Base-by-base conservation (phyloP, 2,888 invertebrate genomes). In the Prosopocoilus inquinatus region DNA sequence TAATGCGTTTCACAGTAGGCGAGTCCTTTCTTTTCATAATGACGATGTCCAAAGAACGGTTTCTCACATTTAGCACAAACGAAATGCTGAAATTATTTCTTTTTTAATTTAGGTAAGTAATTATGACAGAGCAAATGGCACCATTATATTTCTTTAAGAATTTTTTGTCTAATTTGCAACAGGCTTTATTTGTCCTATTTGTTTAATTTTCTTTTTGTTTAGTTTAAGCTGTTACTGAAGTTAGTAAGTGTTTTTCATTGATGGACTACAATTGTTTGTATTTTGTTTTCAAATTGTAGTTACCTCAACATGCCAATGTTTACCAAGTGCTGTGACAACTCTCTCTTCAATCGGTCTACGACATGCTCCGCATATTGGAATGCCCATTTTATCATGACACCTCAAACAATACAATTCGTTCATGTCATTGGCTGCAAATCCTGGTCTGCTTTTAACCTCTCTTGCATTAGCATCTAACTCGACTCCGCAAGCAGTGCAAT, bases 11-110 rank as follows among this genome's bases (percentile, higher is more conserved):
- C 99, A 78, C 99, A 99, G 78, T 99, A 99, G 0, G 99, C 99
- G 65, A 98, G 79, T 1, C 96, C 99, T 71, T 96, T 96, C 80
- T 96, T 95, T 80, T 99, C 98, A 76, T 97, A 99, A 79, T 99
- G 98, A 0, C 98, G 91, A 80, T 96, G 96, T 0, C 99, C 99
- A 73, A 97, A 87, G 83, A 99, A 99, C 0, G 99, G 99, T 77
- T 99, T 98, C 80, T 99, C 99, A 76, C 99, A 99, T 78, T 97
- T 97, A 63, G 98, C 97, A 78, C 99, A 99, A 1, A 98, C 99
- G 77, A 99, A 99, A 80, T 99, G 99, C 41, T 94, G 76, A 4
- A 82, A 82, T 67, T 63, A 33, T 32, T 36, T 20, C 1, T 44
- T 36, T 33, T 50, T 4, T 13, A 5, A 38, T 13, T 38, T 28